Base-by-base conservation (phyloP, 2,113 vertebrate species). In the zebrafish (Danio rerio) region DNA sequence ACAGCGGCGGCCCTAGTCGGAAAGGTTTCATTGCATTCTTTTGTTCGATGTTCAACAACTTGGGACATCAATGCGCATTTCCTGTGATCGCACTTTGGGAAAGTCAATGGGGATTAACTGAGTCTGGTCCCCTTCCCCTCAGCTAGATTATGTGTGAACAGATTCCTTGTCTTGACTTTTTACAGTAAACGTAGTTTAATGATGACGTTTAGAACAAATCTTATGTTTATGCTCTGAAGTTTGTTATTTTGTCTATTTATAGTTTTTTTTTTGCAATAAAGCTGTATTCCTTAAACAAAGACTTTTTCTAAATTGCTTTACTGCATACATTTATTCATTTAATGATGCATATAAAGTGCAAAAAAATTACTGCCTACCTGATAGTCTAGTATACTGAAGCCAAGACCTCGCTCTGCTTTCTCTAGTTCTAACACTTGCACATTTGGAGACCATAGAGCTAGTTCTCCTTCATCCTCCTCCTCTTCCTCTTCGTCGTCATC, bases 341-440 rank as follows among this genome's bases (percentile, higher is more conserved):
- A 31, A 2, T 2, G 31, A 31, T 31, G 1, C 31, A 31, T 1
- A 31, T 31, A 3, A 31, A 31, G 31, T 31, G 31, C 31, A 31
- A 8, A 43, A 70, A 49, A 21, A 15, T 16, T n/a, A 62, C 20
- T 42, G 11, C 83, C 78, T 93, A 99, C 98, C 97, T 99, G 97
- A 84, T 99, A 99, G 86, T 99, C 98, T 68, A 99, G 93, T 91
- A 99, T 96, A 92, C 98, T 99, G 94, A 99, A 99, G 87, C 98
- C 98, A 15, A 99, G 94, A 55, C 98, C 96, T 84, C 93, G 92
- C 40, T 89, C 93, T 81, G 92, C 95, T 85, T 99, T 99, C 73
- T 95, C 90, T 73, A 99, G 92, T 86, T 96, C 92, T 82, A 98
- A 85, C 83, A 93, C 75, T 86, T 95, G 94, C 86, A 98, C 91